Conservation (phyloP, 2,888 invertebrate species). For the Cosmopolites sordidus region DNA sequence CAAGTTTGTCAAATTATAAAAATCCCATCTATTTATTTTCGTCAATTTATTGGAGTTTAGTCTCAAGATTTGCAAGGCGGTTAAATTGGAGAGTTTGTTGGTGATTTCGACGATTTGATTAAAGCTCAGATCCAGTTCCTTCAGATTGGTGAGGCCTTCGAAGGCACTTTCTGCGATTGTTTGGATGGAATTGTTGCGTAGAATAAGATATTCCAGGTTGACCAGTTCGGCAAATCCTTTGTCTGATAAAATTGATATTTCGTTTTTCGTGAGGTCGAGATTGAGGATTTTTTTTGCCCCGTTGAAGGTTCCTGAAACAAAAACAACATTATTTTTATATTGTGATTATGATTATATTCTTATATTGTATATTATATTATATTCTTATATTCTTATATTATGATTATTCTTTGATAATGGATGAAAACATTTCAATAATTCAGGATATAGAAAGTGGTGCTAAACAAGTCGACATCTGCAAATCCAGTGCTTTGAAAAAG, state of each 20-base stretch:
- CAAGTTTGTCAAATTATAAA: slow-evolving; percentile 36
- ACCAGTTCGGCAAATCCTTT: slow-evolving; percentile 41
- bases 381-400: too few relatives aligned
- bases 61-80: slow-evolving; percentile 33
- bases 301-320: slow-evolving; percentile 36
- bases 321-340: too few relatives aligned
- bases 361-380: too few relatives aligned
- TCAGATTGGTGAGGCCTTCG: slow-evolving; percentile 36
- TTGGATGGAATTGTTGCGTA: slow-evolving; percentile 38
- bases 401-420: too few relatives aligned
- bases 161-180: slow-evolving; percentile 38
- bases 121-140: slow-evolving; percentile 37
- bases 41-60: slow-evolving; percentile 38
- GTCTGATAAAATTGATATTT: slow-evolving; percentile 37
- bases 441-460: too few relatives aligned
- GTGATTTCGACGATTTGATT: slow-evolving; percentile 33
- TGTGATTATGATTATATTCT: too few relatives aligned
- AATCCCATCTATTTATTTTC: slow-evolving; percentile 34
- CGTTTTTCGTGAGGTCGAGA: slow-evolving; percentile 41
- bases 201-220: slow-evolving; percentile 36
- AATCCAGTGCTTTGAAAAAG: too few relatives aligned
- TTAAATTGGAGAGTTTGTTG: slow-evolving; percentile 10
- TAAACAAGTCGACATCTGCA: too few relatives aligned
- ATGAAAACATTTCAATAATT: too few relatives aligned
- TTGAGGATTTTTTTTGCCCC: slow-evolving; percentile 43